Evolutionary conservation across 2,113 vertebrate species (phyloP).

Genomic region (Euleptes europaea): DNA sequence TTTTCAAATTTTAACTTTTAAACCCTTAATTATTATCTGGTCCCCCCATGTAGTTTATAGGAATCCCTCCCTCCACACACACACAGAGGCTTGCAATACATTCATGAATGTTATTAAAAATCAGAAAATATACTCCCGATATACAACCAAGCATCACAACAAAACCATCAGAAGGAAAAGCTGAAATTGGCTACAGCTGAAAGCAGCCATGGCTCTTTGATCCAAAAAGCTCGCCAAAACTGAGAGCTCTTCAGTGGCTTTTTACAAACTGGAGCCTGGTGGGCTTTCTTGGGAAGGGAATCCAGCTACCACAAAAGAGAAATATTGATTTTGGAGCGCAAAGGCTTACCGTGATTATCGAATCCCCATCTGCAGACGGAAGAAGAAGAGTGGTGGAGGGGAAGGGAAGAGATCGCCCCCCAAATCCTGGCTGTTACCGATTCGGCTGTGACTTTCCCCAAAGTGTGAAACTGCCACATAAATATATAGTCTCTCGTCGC

Average conservation of each 20-base stretch:
- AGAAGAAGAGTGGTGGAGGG: fast-evolving
- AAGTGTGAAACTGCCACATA: neutral
- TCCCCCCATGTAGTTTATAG: too few species aligned
- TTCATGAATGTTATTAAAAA: neutral
- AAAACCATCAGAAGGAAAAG: neutral
- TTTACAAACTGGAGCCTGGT: neutral
- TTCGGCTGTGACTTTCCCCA: neutral
- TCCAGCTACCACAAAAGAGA: neutral
- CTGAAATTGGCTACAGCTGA: neutral
- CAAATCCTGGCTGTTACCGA: fast-evolving
- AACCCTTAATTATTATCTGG: too few species aligned
- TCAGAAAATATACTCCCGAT: neutral
- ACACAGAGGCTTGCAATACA: too few species aligned
- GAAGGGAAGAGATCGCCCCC: fast-evolving
- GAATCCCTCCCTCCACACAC: too few species aligned
- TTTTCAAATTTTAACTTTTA: too few species aligned
- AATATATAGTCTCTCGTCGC: neutral
- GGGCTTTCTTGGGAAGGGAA: neutral
- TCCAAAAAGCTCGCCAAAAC: neutral
- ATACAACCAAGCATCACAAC: neutral
- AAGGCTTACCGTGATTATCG: slow-evolving; percentile 58
- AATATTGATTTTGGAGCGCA: neutral
- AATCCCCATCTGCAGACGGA: slow-evolving; percentile 14
- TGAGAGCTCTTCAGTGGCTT: neutral
- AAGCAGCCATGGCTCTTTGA: neutral